Conservation (phyloP, 2,797 vertebrate species). For the Takifugu rubripes region DNA sequence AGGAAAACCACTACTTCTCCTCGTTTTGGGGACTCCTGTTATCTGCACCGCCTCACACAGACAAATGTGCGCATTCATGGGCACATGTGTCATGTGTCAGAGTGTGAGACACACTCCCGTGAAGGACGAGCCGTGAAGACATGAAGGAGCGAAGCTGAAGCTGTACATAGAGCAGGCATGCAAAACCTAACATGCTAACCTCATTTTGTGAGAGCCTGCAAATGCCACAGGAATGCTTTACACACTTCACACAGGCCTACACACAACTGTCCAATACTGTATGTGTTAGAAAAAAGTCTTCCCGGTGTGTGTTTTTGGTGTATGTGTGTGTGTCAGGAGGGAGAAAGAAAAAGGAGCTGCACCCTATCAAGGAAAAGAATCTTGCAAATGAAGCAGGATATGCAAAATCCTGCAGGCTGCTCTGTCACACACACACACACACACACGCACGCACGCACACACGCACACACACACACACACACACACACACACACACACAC, state of each 20-base stretch:
- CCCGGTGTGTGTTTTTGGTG: not conserved
- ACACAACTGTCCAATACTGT: not conserved
- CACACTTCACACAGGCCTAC: not conserved
- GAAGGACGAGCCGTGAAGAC: not conserved
- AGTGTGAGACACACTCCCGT: slow-evolving; percentile 6
- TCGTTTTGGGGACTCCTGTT: slow-evolving; percentile 11
- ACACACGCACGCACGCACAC: slow-evolving; percentile 32
- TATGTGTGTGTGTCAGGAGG: slow-evolving; percentile 26
- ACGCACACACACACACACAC: slow-evolving; percentile 38
- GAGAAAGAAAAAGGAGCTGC: slow-evolving; percentile 1
- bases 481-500: slow-evolving; percentile 1
- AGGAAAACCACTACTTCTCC: slow-evolving; percentile 1
- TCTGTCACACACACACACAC: slow-evolving; percentile 46
- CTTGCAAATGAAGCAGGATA: slow-evolving; percentile 61
- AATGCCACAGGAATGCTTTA: slow-evolving; percentile 25
- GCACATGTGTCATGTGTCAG: slow-evolving; percentile 18
- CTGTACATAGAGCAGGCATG: not conserved
- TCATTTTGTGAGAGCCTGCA: not conserved
- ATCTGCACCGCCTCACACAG: not conserved
- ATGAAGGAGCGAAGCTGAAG: not conserved
- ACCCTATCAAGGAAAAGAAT: slow-evolving; percentile 27
- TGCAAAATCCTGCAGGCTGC: slow-evolving; percentile 59
- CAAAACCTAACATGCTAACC: not conserved
- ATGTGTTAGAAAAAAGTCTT: not conserved
- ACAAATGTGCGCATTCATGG: slow-evolving; percentile 19